Evolutionary conservation across 2,797 vertebrate genomes (phyloP), one percentile per base, ranked within the genome.

Genomic region (Petrocephalus sullivani): DNA sequence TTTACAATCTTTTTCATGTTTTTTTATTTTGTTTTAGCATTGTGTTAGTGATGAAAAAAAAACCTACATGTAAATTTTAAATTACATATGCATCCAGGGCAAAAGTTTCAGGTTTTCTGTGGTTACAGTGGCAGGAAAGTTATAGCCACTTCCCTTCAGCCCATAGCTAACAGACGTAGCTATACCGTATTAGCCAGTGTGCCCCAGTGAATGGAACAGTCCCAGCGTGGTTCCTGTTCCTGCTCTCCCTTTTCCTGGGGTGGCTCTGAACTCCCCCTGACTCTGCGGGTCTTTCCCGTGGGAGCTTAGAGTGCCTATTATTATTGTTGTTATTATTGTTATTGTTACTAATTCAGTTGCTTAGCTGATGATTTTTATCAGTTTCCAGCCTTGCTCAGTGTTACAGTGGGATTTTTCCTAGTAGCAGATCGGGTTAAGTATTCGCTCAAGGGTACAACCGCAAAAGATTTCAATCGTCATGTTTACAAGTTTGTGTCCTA

Each of bases 221-320:
- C 41, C 19, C 41, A 78, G 37, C 41, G 37, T 19, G 46, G 37
- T 54, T 83, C 9, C 46, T 54, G 81, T 12, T 83, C 81, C 81
- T 5, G n/a, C 46, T 23, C 9, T 14, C n/a, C 81, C 49, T 83
- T 49, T 83, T 83, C 81, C 19, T 54, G 41, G 46, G 41, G 37
- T 7, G 49, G 41, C 49, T 49, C 41, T 83, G 16, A 46, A 92
- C 93, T 46, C 71, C 37, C 8, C 16, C 14, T 46, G 71, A 78
- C 71, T 75, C 67, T 49, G 16, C 16, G 14, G 33, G 64, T 71
- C 16, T 58, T 88, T 92, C 90, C 91, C 88, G 28, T 91, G 91
- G 93, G 92, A 67, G 21, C 49, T 67, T 6, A 85, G 91, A 95
- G 94, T 95, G 94, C 94, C 94, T 2, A 46, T 46, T 41, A 41